Base-by-base conservation (phyloP, 2,797 vertebrate genomes). In the Selene dorsalis region DNA sequence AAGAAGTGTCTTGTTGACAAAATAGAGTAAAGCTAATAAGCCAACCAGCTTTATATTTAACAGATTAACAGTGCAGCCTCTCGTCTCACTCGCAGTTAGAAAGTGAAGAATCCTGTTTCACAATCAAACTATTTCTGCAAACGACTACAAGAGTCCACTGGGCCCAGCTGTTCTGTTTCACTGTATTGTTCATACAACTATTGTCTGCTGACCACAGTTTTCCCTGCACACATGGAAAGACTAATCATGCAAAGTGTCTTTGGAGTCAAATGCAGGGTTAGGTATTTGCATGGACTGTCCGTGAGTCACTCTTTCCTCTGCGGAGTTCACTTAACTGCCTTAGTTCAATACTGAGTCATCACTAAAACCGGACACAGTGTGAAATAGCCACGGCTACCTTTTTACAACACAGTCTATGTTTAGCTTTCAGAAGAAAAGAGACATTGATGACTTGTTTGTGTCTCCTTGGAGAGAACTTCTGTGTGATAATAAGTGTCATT, bases 201-300 rank as follows among this genome's bases (percentile, higher is more conserved):
- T 61, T 68, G 68, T 60, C 75, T 75, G 32, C 26, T 24, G 57
- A 67, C 24, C 52, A 58, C 11, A 45, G 18, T 30, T 76, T 47
- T 35, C 52, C 69, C 35, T 32, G 22, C 41, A 32, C 72, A 59
- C 57, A 70, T 62, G 73, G 52, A 71, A 65, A 32, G 75, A 76
- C 75, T 67, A 58, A 69, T 68, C 75, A 86, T 87, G 92, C 86
- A 90, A 90, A 90, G 65, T 47, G 38, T 32, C 70, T 80, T 67
- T 50, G 75, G 70, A 87, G 75, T 83, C 83, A 90, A 89, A 88
- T 83, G 17, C 69, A 66, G 74, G 73, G 68, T 28, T 3, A 16
- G 59, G 35, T 53, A 85, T 91, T 93, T 93, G 91, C 90, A 92
- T 91, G 75, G 70, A 63, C 69, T 61, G 75, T 77, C 38, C 16